Conservation (phyloP, 2,113 vertebrate species). For the Nycticebus coucang region DNA sequence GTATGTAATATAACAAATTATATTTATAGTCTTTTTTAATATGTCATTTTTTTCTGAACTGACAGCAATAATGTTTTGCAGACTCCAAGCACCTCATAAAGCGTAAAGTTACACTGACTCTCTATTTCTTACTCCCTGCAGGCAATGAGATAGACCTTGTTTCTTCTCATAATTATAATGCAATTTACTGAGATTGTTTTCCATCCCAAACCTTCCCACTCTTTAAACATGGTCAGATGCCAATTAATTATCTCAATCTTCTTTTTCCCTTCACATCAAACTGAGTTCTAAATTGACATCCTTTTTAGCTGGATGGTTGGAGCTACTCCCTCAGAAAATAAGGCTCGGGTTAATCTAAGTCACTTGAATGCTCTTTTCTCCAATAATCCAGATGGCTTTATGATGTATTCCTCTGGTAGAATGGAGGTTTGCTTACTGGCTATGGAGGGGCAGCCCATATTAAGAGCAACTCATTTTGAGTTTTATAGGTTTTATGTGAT, state of each 20-base stretch:
- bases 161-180: conserved; percentile 76
- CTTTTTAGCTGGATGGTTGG: conserved; percentile 67
- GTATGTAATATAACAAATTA: conserved; percentile 46
- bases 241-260: conserved; percentile 81
- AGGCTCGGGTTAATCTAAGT: conserved; percentile 66
- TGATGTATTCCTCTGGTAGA: conserved; percentile 67
- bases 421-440: conserved; percentile 53
- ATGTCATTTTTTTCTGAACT: conserved; percentile 51
- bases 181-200: conserved; percentile 76
- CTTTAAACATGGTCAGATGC: conserved; percentile 76
- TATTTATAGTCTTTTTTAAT: conserved; percentile 55
- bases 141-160: conserved; percentile 60
- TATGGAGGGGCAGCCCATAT: conserved; percentile 63
- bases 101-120: conserved; percentile 60
- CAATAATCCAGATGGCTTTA: conserved; percentile 76
- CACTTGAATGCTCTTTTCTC: conserved; percentile 69
- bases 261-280: conserved; percentile 70
- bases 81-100: conserved; percentile 67
- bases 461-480: conserved; percentile 66
- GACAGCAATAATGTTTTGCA: conserved; percentile 60
- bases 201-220: conserved; percentile 64
- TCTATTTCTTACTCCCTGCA: conserved; percentile 71
- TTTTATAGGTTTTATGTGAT: conserved; percentile 75
- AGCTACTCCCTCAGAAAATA: conserved; percentile 73
- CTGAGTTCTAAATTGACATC: conserved; percentile 76